phyloP scores from a whole-genome alignment of 2,797 vertebrate species.

The Rhabdomys pumilio region DNA sequence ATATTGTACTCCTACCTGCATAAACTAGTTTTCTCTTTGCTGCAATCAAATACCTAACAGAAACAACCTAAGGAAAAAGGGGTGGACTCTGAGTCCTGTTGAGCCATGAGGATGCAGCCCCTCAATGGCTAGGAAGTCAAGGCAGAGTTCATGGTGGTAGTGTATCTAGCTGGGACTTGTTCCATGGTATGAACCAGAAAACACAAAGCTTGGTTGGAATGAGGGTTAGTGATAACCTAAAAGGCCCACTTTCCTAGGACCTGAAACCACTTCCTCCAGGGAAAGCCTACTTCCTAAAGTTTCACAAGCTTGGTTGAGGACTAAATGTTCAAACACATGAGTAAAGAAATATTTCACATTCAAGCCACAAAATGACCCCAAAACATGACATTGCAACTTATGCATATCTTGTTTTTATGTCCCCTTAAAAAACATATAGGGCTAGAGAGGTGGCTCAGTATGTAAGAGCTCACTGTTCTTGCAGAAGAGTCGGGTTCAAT shows the following conservation, averaged over 20 bases:
- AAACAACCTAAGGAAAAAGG: background rate
- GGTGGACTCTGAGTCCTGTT: no score
- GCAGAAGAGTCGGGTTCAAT: background rate
- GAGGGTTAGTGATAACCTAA: background rate
- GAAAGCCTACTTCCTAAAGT: background rate
- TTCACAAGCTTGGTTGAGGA: background rate
- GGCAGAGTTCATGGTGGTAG: background rate
- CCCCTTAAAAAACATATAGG: background rate
- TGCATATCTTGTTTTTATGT: conserved; percentile 25
- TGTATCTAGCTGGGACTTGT: background rate
- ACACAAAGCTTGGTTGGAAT: background rate
- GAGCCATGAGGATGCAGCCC: background rate
- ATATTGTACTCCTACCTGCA: conserved; percentile 1
- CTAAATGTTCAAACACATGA: background rate
- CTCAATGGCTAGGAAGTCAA: background rate
- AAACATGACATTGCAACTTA: conserved; percentile 11
- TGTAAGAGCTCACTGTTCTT: background rate
- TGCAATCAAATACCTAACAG: background rate
- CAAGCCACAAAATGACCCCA: background rate
- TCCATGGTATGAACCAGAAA: background rate
- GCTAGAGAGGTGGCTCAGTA: background rate
- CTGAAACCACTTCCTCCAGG: background rate
- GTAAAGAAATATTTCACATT: background rate
- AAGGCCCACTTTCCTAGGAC: background rate
- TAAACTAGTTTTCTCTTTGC: background rate